phyloP scores from a whole-genome alignment of 2,888 invertebrate genomes.

The Philopedon plagiatum region DNA sequence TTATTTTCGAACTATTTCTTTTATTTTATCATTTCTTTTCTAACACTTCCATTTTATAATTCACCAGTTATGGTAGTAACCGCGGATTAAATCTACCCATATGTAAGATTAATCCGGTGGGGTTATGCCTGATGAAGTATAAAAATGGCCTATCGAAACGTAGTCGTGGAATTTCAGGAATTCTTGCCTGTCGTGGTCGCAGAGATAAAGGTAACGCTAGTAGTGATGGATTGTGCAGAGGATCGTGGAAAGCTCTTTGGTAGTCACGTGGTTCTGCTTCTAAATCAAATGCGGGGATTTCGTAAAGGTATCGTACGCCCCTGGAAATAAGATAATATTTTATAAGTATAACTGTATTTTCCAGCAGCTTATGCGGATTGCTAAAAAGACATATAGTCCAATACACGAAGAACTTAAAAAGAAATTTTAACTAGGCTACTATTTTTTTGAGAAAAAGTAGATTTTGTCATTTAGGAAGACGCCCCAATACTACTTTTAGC shows the following conservation, averaged over 20 bases:
- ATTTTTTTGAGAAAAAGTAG: no score
- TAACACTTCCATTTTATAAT: background rate
- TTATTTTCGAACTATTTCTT: background rate
- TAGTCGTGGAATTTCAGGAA: conserved; percentile 81
- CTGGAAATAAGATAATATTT: conserved; percentile 19
- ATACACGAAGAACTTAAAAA: no score
- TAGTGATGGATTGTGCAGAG: conserved; percentile 72
- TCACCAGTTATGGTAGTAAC: conserved; percentile 75
- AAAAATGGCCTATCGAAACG: conserved; percentile 91
- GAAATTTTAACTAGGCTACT: no score
- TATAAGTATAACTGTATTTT: no score
- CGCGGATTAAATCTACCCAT: conserved; percentile 91
- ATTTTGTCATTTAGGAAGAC: no score
- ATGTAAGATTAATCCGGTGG: conserved; percentile 90
- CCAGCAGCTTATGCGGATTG: no score
- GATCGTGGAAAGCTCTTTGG: conserved; percentile 80
- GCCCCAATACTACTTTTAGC: no score
- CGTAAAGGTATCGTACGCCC: conserved; percentile 21
- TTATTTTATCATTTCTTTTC: background rate
- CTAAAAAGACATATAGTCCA: no score
- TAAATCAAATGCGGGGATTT: conserved; percentile 36
- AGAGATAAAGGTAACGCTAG: conserved; percentile 77
- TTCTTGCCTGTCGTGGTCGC: conserved; percentile 79
- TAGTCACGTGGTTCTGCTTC: conserved; percentile 74
- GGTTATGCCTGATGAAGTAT: conserved; percentile 91